Evolutionary conservation across 2,797 vertebrate genomes (phyloP), one percentile per base, ranked within the genome.

Genomic region (Lutjanus argentimaculatus): DNA sequence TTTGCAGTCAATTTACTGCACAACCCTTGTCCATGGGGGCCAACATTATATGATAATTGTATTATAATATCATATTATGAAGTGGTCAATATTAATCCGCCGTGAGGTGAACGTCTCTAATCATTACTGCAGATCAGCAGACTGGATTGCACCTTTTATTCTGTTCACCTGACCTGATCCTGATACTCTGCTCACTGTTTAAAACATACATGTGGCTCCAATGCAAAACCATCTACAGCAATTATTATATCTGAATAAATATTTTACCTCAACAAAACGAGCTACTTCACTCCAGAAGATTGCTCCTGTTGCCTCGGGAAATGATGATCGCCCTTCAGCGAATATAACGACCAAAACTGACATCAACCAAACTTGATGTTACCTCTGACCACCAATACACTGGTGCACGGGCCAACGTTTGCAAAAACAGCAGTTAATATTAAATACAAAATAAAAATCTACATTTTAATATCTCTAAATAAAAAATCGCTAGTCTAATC

Each of bases 11-110:
- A 3, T 65, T 25, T 12, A 40, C 14, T 11, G 10, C 14, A 19
- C 0, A 7, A 8, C 0, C 0, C 3, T 14, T 7, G 43, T 2
- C 48, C 2, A 15, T 4, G 12, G 17, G 19, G 3, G 10, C 5
- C 0, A 43, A 21, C 30, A 0, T 21, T 6, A 14, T 48, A 16
- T 8, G 22, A 48, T 40, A 0, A 42, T 71, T 36, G 7, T 11
- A 46, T 17, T 25, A 36, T 36, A 36, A 36, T 36, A 36, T 36
- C 30, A 36, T 30, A 30, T 30, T 3, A 13, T 1, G 25, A 15
- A 17, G 3, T 7, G 2, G 3, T 25, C n/a, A 12, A 1, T 30
- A 21, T 12, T 2, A 12, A 42, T 3, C 19, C 8, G 0, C n/a
- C 16, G 22, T 10, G 52, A 40, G 21, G 21, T 46, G 74, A 69